Evolutionary conservation across 2,797 vertebrate species (phyloP).

Genomic region (Telmatherina bonti): DNA sequence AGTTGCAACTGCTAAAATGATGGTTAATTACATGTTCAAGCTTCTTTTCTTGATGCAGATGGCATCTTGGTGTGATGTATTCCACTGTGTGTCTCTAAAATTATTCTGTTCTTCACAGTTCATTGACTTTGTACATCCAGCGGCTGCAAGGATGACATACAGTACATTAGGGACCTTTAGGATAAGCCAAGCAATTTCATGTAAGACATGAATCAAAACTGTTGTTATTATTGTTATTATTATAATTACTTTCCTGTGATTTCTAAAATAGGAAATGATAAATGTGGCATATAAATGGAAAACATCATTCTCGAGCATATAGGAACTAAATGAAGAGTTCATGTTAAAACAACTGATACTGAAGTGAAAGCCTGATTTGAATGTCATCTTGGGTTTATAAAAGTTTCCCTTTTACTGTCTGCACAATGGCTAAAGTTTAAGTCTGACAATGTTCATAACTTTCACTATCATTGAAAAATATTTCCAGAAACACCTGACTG

Average conservation of each 20-base stretch:
- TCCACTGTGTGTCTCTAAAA: not conserved
- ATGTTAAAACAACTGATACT: not conserved
- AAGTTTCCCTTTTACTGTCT: not conserved
- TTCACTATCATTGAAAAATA: too few relatives aligned
- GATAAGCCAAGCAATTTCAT: not conserved
- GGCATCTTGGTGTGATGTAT: constrained; percentile 9
- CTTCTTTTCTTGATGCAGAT: constrained; percentile 22
- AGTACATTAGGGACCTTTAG: not conserved
- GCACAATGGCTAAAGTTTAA: not conserved
- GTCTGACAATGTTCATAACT: too few relatives aligned
- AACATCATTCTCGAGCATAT: not conserved
- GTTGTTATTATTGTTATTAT: not conserved
- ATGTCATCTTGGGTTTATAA: not conserved
- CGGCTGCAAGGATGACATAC: not conserved
- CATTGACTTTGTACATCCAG: constrained; percentile 20
- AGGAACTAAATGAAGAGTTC: not conserved
- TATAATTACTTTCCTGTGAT: not conserved
- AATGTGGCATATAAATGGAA: not conserved
- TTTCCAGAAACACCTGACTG: too few relatives aligned
- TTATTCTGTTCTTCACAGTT: constrained; percentile 16
- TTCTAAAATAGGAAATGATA: not conserved
- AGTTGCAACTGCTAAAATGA: not conserved
- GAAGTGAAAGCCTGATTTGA: not conserved
- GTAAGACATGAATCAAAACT: not conserved
- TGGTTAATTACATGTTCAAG: constrained; percentile 32